Evolutionary conservation across 2,113 vertebrate species (phyloP).

Genomic region (Oryzias javanicus): DNA sequence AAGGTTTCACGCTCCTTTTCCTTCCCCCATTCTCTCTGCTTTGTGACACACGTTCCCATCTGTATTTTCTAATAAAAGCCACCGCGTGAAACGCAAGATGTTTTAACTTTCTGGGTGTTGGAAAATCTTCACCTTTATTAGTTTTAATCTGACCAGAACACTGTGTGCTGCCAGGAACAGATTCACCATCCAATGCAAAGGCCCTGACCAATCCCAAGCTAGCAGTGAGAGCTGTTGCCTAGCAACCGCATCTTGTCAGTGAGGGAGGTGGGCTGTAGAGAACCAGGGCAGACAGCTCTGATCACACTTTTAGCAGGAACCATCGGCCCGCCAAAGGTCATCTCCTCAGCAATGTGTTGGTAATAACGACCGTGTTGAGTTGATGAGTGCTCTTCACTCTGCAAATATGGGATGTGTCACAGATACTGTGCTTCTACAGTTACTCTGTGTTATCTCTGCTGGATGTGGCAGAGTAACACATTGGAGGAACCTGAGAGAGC

Average conservation of each 20-base stretch:
- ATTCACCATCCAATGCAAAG: constrained; percentile 65
- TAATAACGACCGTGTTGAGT: constrained; percentile 32
- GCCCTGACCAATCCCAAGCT: constrained; percentile 71
- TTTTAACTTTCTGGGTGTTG: constrained; percentile 11
- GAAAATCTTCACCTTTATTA: constrained; percentile 7
- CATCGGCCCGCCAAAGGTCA: constrained; percentile 53
- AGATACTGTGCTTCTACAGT: constrained; percentile 5
- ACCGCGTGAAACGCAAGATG: constrained; percentile 5
- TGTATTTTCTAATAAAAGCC: constrained; percentile 10
- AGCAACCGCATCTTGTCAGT: constrained; percentile 80
- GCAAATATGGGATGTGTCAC: constrained; percentile 14
- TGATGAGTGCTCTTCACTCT: constrained; percentile 20
- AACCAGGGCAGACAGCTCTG: constrained; percentile 59
- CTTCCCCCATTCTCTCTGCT: constrained; percentile 8
- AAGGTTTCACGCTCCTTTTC: constrained; percentile 33
- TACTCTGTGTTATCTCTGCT: constrained; percentile 12
- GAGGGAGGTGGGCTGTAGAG: constrained; percentile 52
- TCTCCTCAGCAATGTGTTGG: constrained; percentile 34
- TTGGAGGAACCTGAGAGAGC: constrained; percentile 18
- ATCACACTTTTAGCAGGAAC: constrained; percentile 58
- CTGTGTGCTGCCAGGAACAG: constrained; percentile 59
- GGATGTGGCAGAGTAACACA: constrained; percentile 17
- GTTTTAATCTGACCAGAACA: constrained; percentile 44
- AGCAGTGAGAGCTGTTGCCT: constrained; percentile 81
- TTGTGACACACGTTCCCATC: constrained; percentile 4